These are phyloP conservation scores for Eupithecia subfuscata DNA, from an alignment of 2,888 invertebrate species.

Conservation along the genomic window DNA sequence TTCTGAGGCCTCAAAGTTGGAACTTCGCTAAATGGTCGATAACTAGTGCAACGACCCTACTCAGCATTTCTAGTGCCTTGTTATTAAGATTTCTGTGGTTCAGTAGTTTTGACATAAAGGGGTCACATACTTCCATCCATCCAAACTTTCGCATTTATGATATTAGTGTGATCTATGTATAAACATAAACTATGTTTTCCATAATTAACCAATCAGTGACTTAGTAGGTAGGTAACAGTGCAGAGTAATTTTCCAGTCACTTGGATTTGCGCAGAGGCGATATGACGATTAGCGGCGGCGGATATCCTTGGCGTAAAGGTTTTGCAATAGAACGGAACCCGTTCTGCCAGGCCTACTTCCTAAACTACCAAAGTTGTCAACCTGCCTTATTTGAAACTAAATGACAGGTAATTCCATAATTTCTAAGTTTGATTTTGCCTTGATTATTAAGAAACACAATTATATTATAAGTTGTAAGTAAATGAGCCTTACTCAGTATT, in stretches of 20 bases:
- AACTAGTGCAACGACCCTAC: too few relatives aligned
- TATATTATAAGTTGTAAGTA: too few relatives aligned
- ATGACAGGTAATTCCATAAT: neutral
- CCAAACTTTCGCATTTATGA: neutral
- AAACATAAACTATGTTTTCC: neutral
- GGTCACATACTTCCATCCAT: neutral
- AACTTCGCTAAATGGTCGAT: too few relatives aligned
- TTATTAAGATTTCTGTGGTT: too few relatives aligned
- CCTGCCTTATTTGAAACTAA: slow-evolving; percentile 7
- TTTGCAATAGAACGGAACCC: slow-evolving; percentile 52
- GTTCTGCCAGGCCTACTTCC: slow-evolving; percentile 38
- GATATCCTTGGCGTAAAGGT: slow-evolving; percentile 49
- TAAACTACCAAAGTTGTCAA: slow-evolving; percentile 25
- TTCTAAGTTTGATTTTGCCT: neutral
- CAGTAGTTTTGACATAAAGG: neutral
- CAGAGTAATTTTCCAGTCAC: slow-evolving; percentile 32
- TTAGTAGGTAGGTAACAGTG: neutral
- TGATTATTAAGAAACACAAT: too few relatives aligned
- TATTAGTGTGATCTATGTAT: neutral
- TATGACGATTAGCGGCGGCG: slow-evolving; percentile 32
- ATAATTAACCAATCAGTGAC: neutral
- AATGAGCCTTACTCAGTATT: neutral
- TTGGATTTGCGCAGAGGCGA: slow-evolving; percentile 14
- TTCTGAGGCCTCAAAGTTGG: too few relatives aligned
- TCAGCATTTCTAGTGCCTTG: too few relatives aligned